A percentile compares a stretch with the other conserved stretches of the same genome.
These are phyloP conservation scores for Petrocephalus schoutedeni DNA, from an alignment of 2,797 vertebrate genomes.

Conservation along the genomic window DNA sequence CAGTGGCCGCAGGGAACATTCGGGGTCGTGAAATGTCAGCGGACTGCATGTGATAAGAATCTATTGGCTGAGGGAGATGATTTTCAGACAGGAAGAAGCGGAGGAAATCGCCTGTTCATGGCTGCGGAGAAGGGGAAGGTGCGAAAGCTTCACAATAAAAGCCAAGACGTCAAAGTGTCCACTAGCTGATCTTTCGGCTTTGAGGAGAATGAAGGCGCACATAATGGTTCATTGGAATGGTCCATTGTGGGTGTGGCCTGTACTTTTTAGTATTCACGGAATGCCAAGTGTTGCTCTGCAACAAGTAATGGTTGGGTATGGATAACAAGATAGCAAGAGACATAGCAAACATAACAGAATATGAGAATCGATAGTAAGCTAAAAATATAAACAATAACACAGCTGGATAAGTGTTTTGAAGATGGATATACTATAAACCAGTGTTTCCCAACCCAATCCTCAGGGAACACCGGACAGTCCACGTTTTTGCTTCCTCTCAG, in stretches of 20 bases:
- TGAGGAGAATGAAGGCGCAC: background rate
- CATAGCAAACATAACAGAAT: background rate
- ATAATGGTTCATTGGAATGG: background rate
- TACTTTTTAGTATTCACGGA: background rate
- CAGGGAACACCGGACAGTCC: no score
- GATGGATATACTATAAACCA: background rate
- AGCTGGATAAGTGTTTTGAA: background rate
- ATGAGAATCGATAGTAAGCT: background rate
- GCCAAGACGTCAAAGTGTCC: background rate
- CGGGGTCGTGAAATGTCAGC: background rate
- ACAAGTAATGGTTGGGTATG: background rate
- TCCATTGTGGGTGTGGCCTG: background rate
- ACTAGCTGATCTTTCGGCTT: background rate
- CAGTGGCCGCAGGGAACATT: background rate
- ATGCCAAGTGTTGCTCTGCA: background rate
- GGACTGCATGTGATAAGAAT: conserved; percentile 10
- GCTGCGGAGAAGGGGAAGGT: background rate
- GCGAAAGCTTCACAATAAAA: background rate
- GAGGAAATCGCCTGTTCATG: background rate
- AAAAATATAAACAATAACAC: background rate
- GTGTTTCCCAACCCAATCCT: no score
- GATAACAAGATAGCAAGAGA: background rate
- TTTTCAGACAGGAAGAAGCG: background rate
- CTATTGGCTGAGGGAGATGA: conserved; percentile 1
- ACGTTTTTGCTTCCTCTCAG: no score